These are phyloP conservation scores for Otus sunia DNA, from an alignment of 2,113 vertebrate species.

Conservation along the genomic window DNA sequence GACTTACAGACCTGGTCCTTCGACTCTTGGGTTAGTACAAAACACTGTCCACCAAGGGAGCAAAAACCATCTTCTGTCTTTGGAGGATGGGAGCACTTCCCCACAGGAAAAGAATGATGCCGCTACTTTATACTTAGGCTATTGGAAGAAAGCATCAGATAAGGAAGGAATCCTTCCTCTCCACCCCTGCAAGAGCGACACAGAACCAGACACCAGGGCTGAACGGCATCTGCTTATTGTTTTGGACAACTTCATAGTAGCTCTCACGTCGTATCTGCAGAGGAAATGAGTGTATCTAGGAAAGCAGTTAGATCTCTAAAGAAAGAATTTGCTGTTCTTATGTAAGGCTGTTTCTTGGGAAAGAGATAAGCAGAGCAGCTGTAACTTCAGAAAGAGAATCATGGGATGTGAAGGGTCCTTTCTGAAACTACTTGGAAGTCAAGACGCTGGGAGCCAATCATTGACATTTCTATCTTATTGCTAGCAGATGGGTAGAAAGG, in stretches of 20 bases:
- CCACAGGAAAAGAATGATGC: background rate
- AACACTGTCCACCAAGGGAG: background rate
- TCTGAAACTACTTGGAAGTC: background rate
- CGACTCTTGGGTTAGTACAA: background rate
- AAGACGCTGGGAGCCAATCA: background rate
- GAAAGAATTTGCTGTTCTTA: background rate
- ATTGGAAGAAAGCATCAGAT: background rate
- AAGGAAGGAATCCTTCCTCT: background rate
- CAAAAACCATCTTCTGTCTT: background rate
- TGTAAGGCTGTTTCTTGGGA: background rate
- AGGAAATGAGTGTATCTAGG: background rate
- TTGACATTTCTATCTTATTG: background rate
- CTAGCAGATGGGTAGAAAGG: background rate
- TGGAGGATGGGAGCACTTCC: background rate
- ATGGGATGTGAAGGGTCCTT: background rate
- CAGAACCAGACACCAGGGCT: background rate
- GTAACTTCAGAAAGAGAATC: background rate
- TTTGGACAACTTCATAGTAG: background rate
- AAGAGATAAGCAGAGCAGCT: background rate
- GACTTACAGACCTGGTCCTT: background rate
- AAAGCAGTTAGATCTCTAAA: background rate
- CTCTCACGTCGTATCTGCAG: background rate
- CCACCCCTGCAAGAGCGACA: accelerated
- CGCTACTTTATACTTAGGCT: background rate
- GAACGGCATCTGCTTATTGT: background rate